Evolutionary conservation across 2,113 vertebrate species (phyloP), one percentile per base, ranked within the genome.

Genomic region (Corythoichthys intestinalis): DNA sequence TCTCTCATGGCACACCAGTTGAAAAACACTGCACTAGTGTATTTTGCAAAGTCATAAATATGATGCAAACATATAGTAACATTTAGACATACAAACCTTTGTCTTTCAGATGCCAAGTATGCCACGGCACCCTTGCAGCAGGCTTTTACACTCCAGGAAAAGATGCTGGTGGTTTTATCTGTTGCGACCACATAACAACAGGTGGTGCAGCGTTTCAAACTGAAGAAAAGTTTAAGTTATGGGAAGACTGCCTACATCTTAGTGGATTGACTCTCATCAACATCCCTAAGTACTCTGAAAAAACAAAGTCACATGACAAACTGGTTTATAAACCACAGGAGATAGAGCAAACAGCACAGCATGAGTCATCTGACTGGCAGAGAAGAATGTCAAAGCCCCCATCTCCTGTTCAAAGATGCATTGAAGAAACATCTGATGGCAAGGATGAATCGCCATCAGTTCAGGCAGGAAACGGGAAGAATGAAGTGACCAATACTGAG

Each of bases 61-160:
- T 49, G 13, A 4, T 49, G 12, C 13, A 13, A 3, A 49, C 14
- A 14, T 13, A 50, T 13, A 2, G 50, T 9, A 1, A 53, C n/a
- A 54, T 54, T 20, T 1, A 54, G 34, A 37, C 13, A 2, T 12
- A 20, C 13, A 34, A 15, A 37, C 34, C 5, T 9, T 20, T 89
- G 10, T 86, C 50, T 75, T 81, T 38, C 91, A 97, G 96, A 79
- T 96, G 95, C 83, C 92, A 80, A 72, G 86, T 93, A 66, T 97
- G 95, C 70, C 91, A 81, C 80, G 91, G 93, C 81, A 93, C 90
- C 0, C 87, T 96, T 39, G 83, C 96, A 14, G 91, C 93, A 0
- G 93, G 92, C 3, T 92, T 91, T 0, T 96, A 94, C 83, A 88
- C 66, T 50, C 85, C 74, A 0, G 93, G 92, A 5, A 66, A 86